Evolutionary conservation across 2,113 vertebrate species (phyloP).

Genomic region (Zingel zingel): DNA sequence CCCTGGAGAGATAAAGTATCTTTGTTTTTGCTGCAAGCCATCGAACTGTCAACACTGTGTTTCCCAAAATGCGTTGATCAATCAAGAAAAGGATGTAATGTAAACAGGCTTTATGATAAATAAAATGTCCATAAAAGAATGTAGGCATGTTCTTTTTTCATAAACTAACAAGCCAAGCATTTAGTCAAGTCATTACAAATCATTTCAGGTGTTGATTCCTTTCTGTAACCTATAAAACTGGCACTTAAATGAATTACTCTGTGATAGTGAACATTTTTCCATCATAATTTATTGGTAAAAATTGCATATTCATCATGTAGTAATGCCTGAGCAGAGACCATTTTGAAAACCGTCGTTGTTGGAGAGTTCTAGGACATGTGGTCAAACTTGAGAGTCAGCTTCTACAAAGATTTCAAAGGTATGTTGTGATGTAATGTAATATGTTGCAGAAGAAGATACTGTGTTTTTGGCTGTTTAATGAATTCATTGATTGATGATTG

Average conservation of each 20-base stretch:
- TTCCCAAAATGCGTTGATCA: neutral
- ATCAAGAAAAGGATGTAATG: neutral
- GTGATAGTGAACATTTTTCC: neutral
- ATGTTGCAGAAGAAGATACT: neutral
- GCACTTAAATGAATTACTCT: neutral
- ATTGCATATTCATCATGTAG: neutral
- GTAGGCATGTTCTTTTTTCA: neutral
- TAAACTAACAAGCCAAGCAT: neutral
- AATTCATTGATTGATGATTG: neutral
- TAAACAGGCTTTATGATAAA: neutral
- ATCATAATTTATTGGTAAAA: neutral
- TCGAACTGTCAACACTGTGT: neutral
- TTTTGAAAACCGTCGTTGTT: neutral
- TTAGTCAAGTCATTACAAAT: neutral
- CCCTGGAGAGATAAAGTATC: conserved; percentile 19
- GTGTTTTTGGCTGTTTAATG: neutral
- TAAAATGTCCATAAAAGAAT: neutral
- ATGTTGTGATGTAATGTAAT: neutral
- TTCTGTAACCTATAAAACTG: neutral
- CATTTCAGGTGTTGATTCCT: neutral
- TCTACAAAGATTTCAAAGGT: neutral
- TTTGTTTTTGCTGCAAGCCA: neutral
- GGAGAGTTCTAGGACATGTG: neutral
- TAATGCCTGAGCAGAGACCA: neutral
- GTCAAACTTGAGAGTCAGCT: neutral